phyloP scores from a whole-genome alignment of 2,797 vertebrate species.

The Ptychobarbus kaznakovi region DNA sequence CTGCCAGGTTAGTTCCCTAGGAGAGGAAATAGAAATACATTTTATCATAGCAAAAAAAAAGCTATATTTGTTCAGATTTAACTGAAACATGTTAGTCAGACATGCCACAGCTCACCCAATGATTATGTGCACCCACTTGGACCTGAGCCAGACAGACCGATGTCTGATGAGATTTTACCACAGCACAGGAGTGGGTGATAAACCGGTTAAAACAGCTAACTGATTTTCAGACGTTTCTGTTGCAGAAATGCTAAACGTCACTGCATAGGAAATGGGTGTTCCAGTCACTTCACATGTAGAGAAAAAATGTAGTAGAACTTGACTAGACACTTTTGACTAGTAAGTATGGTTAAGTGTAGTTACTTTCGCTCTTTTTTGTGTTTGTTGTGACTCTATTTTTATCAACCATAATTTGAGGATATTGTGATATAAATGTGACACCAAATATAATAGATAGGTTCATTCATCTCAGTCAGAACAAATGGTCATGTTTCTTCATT shows the following conservation, averaged over 20 bases:
- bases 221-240: background rate
- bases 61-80: constrained; percentile 1
- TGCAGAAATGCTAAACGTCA: background rate
- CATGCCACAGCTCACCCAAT: background rate
- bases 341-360: background rate
- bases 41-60: constrained; percentile 13
- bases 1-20: constrained; percentile 82
- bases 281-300: constrained; percentile 4
- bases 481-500: background rate
- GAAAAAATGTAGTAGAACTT: background rate
- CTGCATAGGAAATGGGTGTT: constrained; percentile 3
- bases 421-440: background rate
- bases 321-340: background rate
- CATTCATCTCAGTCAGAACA: constrained; percentile 1
- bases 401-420: background rate
- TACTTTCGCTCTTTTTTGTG: background rate
- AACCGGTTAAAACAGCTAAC: background rate
- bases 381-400: background rate
- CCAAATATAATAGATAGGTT: background rate
- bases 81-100: constrained; percentile 12
- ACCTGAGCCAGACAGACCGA: constrained; percentile 10
- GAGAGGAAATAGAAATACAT: background rate
- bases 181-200: background rate
- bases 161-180: background rate
- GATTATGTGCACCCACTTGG: background rate